phyloP scores from a whole-genome alignment of 1,140 invertebrate species.

The Trichogramma pretiosum region DNA sequence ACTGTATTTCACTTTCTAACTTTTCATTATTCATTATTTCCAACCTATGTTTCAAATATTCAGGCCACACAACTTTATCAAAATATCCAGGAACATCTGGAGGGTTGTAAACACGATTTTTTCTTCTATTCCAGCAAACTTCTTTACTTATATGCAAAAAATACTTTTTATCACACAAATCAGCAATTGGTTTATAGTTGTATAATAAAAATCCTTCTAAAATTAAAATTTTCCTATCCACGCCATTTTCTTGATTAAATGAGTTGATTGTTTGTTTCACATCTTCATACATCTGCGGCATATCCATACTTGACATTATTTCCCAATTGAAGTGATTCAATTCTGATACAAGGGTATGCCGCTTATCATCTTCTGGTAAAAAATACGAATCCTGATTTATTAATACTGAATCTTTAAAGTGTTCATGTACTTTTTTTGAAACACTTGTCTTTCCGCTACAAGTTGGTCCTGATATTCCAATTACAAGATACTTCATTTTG shows the following conservation, averaged over 20 bases:
- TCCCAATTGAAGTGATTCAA: slow-evolving; percentile 75
- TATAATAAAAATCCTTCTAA: slow-evolving; percentile 71
- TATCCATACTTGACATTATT: slow-evolving; percentile 61
- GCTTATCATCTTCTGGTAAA: slow-evolving; percentile 54
- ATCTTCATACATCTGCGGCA: slow-evolving; percentile 60
- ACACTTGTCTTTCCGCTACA: slow-evolving; percentile 74
- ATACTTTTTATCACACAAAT: slow-evolving; percentile 63
- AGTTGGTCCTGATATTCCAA: slow-evolving; percentile 69
- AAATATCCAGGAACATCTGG: slow-evolving; percentile 74
- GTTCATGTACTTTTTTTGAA: slow-evolving; percentile 48
- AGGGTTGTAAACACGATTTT: slow-evolving; percentile 59
- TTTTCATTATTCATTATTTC: slow-evolving; percentile 28
- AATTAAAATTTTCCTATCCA: slow-evolving; percentile 51
- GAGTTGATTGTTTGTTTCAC: slow-evolving; percentile 35
- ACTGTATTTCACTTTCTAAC: slow-evolving; percentile 27
- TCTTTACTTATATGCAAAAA: slow-evolving; percentile 61
- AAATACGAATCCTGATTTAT: slow-evolving; percentile 75
- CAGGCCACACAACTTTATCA: slow-evolving; percentile 68
- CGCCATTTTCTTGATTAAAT: slow-evolving; percentile 8
- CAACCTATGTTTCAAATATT: slow-evolving; percentile 45
- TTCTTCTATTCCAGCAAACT: slow-evolving; percentile 54
- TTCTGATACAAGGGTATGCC: slow-evolving; percentile 55
- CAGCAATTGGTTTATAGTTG: slow-evolving; percentile 54
- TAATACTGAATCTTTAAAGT: slow-evolving; percentile 47
- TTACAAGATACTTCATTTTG: slow-evolving; percentile 53